phyloP scores from a whole-genome alignment of 2,113 vertebrate species.

The Chloropsis cyanopogon region DNA sequence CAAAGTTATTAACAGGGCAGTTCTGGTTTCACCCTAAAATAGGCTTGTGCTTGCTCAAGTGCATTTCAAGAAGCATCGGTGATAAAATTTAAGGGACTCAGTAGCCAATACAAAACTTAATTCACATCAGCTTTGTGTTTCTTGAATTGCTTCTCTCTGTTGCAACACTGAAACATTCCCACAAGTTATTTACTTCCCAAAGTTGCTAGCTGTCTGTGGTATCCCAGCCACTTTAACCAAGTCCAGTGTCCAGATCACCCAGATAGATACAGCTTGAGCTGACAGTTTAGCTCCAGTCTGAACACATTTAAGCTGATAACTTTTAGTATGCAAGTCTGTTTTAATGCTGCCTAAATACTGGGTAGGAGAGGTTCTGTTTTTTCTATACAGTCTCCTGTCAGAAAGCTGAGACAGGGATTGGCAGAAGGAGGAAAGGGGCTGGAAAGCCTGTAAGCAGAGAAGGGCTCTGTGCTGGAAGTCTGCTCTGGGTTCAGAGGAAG shows the following conservation, averaged over 20 bases:
- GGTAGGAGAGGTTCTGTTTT: neutral
- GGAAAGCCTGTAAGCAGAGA: neutral
- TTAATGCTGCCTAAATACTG: neutral
- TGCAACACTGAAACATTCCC: neutral
- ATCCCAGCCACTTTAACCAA: neutral
- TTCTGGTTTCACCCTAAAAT: neutral
- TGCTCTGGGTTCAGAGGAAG: slow-evolving; percentile 41
- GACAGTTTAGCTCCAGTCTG: neutral
- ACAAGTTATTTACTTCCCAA: neutral
- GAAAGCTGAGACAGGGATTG: neutral
- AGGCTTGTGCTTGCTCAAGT: neutral
- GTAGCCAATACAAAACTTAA: neutral
- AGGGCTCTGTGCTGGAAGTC: neutral
- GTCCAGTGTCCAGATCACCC: neutral
- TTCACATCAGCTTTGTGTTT: neutral
- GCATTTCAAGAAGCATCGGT: neutral
- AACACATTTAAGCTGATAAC: neutral
- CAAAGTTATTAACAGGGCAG: neutral
- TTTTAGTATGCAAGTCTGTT: neutral
- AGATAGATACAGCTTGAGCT: neutral
- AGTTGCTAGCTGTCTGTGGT: neutral
- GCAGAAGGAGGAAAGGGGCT: neutral
- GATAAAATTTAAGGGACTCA: neutral
- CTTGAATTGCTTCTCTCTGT: neutral
- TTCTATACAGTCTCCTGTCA: neutral